Percentiles rank a stretch among this genome's conserved stretches.
Conservation (phyloP, 35 echinoderm and acorn worm genomes). For the Patiria miniata region DNA sequence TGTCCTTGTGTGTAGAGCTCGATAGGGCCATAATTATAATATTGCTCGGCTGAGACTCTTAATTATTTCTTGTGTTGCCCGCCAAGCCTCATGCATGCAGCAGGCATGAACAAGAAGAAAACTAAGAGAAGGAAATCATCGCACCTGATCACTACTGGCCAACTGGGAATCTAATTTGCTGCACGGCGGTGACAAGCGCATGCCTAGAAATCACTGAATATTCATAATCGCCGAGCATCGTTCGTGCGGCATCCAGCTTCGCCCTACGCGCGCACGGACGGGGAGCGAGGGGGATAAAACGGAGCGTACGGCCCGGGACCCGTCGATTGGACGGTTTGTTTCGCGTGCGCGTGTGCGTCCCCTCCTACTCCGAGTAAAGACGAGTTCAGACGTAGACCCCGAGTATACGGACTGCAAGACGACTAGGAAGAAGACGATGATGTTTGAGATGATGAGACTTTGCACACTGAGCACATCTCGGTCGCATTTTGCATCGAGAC, state of each 20-base stretch:
- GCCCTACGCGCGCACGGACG: background rate
- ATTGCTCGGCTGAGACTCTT: background rate
- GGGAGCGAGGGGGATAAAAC: background rate
- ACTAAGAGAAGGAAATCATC: background rate
- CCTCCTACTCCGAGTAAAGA: too few species aligned
- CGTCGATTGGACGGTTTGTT: background rate
- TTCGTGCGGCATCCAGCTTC: background rate
- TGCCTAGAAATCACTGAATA: background rate
- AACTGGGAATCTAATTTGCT: slow-evolving; percentile 16
- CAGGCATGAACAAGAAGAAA: background rate
- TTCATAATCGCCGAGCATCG: background rate
- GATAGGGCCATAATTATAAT: slow-evolving; percentile 12
- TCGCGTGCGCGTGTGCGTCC: background rate
- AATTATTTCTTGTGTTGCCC: slow-evolving; percentile 18
- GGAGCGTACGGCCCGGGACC: background rate
- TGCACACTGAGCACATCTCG: background rate
- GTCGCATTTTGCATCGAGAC: background rate
- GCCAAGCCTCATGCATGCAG: background rate
- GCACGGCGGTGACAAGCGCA: background rate
- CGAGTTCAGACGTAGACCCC: too few species aligned
- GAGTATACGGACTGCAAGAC: too few species aligned
- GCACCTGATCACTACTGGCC: slow-evolving; percentile 1
- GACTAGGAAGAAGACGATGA: too few species aligned
- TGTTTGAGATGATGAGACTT: background rate
- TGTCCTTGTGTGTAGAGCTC: slow-evolving; percentile 12